Percentiles rank a stretch among this genome's conserved stretches.
Evolutionary conservation across 2,797 vertebrate species (phyloP).

Genomic region (Miichthys miiuy): DNA sequence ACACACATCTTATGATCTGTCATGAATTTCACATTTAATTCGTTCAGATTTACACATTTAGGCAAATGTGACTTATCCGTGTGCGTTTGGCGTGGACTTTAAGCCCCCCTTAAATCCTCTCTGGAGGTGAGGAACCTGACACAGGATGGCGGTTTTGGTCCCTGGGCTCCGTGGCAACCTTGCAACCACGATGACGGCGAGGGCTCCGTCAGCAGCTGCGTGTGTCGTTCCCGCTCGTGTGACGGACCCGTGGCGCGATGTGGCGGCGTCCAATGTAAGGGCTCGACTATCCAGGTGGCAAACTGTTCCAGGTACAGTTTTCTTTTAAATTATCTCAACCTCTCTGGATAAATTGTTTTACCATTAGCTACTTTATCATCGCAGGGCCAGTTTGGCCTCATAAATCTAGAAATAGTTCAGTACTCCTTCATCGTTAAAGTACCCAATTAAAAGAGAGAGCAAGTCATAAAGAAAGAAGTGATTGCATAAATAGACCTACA

Average conservation of each 20-base stretch:
- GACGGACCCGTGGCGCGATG: slow-evolving; percentile 90
- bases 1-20: neutral
- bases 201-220: slow-evolving; percentile 87
- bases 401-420: neutral
- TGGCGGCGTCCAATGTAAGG: slow-evolving; percentile 89
- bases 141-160: slow-evolving; percentile 90
- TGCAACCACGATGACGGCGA: slow-evolving; percentile 90
- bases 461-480: neutral
- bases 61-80: neutral
- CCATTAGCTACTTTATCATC: neutral
- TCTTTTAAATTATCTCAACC: neutral
- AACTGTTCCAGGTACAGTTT: slow-evolving; percentile 92
- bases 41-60: neutral
- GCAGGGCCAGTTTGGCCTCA: neutral
- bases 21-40: neutral
- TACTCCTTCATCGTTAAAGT: neutral
- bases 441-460: neutral
- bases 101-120: slow-evolving; percentile 17
- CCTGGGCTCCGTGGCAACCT: slow-evolving; percentile 90
- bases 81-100: neutral
- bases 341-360: neutral
- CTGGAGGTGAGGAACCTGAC: slow-evolving; percentile 91
- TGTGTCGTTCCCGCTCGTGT: slow-evolving; percentile 90
- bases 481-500: neutral
- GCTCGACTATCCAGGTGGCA: slow-evolving; percentile 90